Base-by-base conservation (phyloP, 2,888 invertebrate species). In the Pheosia tremula region DNA sequence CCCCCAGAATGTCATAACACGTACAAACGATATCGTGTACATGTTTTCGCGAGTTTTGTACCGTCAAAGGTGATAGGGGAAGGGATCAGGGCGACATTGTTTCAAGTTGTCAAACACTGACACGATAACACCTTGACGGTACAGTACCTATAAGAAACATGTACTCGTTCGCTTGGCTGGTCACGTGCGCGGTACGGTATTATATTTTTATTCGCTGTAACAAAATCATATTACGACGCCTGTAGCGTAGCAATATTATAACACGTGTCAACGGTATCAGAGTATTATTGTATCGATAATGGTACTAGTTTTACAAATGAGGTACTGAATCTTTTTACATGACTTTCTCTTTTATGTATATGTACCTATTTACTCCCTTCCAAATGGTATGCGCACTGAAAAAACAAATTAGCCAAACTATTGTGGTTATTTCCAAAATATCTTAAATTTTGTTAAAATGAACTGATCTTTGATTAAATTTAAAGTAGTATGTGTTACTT, bases 51-150 rank as follows among this genome's bases (percentile, higher is more conserved):
- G 84, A 86, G 84, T 86, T 84, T 84, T 80, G 76, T 74, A 74
- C 74, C 84, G 82, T 83, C 88, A 85, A 86, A 87, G 83, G 81
- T 84, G 87, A 87, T 86, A 85, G 82, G 82, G 83, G 84, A 81
- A 75, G 77, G 83, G 83, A 83, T 86, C 83, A 80, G 74, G 78
- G 11, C 13, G 39, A 84, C 87, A 84, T 84, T 87, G 87, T 88
- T 87, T 84, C 79, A 76, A 73, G 66, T 78, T 79, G 77, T 81
- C 81, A 78, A 85, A 78, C 71, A 79, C 68, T 68, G 55, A 68
- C 64, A 62, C 59, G 61, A 69, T 72, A 75, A 69, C 67, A 72
- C 62, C 66, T 74, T 71, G 68, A 69, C 69, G 72, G 67, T 69
- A 66, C 65, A 60, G 41, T 24, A 24, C 24, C 24, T 49, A 57